Evolutionary conservation across 2,888 invertebrate genomes (phyloP).

Genomic region (Xylocampa areola): DNA sequence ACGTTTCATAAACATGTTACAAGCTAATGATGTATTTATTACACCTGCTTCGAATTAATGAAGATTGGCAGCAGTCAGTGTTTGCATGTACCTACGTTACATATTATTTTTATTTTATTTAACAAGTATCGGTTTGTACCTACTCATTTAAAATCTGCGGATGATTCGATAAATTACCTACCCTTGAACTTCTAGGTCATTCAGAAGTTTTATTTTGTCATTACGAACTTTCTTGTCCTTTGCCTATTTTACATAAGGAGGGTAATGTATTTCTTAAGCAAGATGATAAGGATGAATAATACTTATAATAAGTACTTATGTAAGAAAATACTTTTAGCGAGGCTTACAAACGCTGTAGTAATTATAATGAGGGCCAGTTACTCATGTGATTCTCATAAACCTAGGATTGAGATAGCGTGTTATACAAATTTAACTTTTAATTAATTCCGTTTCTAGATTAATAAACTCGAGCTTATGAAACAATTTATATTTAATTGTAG

Average conservation of each 20-base stretch:
- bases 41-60: conserved; percentile 20
- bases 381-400: neutral
- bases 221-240: too few relatives aligned
- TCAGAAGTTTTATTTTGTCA: too few relatives aligned
- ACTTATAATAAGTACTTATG: too few relatives aligned
- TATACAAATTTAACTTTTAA: neutral
- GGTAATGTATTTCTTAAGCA: neutral
- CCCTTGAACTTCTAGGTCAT: too few relatives aligned
- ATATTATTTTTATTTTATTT: too few relatives aligned
- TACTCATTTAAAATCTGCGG: too few relatives aligned
- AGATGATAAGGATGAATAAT: too few relatives aligned
- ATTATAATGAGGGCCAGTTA: neutral
- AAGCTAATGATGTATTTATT: conserved; percentile 21
- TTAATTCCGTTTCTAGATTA: conserved; percentile 8
- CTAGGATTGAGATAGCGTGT: neutral
- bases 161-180: too few relatives aligned
- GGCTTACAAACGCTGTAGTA: neutral
- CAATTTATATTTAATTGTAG: neutral
- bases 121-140: too few relatives aligned
- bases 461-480: conserved; percentile 7
- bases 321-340: too few relatives aligned
- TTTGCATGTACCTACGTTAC: neutral
- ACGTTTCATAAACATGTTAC: neutral
- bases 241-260: too few relatives aligned
- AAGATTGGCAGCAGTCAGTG: neutral